Percentiles rank a stretch among this genome's conserved stretches.
Conservation (phyloP, 2,888 invertebrate species). For the Cinara cedri region DNA sequence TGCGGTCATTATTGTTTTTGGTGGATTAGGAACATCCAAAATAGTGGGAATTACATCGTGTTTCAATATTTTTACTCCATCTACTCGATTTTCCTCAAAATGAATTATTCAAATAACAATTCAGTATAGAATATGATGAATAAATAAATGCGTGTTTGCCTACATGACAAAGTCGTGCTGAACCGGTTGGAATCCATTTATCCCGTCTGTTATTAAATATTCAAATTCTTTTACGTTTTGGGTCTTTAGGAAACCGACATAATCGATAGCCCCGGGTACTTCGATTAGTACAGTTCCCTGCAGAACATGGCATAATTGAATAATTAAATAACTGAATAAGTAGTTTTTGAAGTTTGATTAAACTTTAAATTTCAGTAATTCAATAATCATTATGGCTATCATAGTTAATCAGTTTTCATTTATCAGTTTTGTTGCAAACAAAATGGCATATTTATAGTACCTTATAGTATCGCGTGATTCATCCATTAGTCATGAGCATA, state of each 20-base stretch:
- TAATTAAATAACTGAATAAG: too few species aligned
- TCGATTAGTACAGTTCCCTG: background rate
- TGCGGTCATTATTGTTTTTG: background rate
- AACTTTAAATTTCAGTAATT: too few species aligned
- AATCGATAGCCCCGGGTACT: background rate
- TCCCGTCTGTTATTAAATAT: background rate
- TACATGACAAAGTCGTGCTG: background rate
- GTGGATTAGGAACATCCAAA: slow-evolving; percentile 8
- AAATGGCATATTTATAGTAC: slow-evolving; percentile 10
- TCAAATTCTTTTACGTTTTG: background rate
- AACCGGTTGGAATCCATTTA: background rate
- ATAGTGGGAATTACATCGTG: background rate
- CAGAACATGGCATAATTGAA: background rate
- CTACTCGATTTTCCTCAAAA: background rate
- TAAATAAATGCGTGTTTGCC: too few species aligned
- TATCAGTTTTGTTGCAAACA: background rate
- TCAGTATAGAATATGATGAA: too few species aligned
- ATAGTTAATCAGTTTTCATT: background rate
- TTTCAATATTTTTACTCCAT: background rate
- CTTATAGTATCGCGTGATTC: too few species aligned
- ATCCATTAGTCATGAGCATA: too few species aligned
- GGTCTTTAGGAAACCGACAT: background rate
- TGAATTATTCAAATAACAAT: background rate
- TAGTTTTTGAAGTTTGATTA: too few species aligned
- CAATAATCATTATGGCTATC: too few species aligned